Percentiles rank a stretch among this genome's conserved stretches.
These are phyloP conservation scores for Drepana falcataria DNA, from an alignment of 2,888 invertebrate species.

Conservation along the genomic window DNA sequence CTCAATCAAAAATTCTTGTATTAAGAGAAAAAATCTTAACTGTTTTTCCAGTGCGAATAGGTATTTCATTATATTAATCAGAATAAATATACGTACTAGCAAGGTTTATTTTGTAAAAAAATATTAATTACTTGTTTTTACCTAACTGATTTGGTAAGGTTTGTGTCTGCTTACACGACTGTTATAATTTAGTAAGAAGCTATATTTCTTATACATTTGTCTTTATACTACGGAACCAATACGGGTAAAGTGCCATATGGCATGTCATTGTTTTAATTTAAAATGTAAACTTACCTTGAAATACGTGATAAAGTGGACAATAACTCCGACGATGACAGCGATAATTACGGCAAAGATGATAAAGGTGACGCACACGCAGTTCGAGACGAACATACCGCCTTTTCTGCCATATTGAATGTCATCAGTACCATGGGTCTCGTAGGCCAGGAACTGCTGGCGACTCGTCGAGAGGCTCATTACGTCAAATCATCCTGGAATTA, in stretches of 20 bases:
- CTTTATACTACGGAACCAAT: background rate
- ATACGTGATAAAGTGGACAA: conserved; percentile 66
- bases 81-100: no score
- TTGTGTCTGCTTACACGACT: no score
- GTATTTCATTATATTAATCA: no score
- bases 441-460: conserved; percentile 80
- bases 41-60: no score
- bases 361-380: conserved; percentile 74
- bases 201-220: no score
- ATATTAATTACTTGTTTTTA: no score
- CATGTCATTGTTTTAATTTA: background rate
- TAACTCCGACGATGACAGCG: conserved; percentile 58
- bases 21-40: no score
- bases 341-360: conserved; percentile 51
- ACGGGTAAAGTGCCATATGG: background rate
- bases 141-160: no score
- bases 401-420: conserved; percentile 78
- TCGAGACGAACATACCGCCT: conserved; percentile 81
- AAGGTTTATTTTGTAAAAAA: no score
- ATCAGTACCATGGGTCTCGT: conserved; percentile 69
- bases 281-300: conserved; percentile 46
- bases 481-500: conserved; percentile 48
- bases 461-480: conserved; percentile 71
- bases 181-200: no score
- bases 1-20: no score